These are phyloP conservation scores for Tragelaphus buxtoni DNA, from an alignment of 2,113 vertebrate species.

Conservation along the genomic window DNA sequence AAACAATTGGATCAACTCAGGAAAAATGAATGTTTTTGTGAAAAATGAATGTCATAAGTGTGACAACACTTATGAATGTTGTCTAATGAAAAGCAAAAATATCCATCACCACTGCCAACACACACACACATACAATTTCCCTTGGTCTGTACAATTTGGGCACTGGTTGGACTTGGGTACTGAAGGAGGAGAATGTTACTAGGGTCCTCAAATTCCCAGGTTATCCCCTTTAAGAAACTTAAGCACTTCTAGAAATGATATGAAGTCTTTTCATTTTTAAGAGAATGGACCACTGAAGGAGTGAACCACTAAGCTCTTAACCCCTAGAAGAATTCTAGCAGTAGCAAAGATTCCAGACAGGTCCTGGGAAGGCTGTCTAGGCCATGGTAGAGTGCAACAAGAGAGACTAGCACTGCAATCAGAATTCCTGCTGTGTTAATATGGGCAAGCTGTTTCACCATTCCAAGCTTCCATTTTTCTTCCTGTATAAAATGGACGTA, in stretches of 20 bases:
- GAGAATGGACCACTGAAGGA: not conserved
- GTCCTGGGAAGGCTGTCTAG: not conserved
- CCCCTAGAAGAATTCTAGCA: not conserved
- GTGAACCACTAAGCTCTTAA: not conserved
- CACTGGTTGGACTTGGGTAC: not conserved
- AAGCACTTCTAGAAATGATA: not conserved
- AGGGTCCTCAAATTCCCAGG: not conserved
- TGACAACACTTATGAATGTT: not conserved
- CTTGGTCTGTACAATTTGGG: not conserved
- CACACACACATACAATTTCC: not conserved
- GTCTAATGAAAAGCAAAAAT: constrained; percentile 11
- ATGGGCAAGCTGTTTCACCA: not conserved
- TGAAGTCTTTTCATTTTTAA: not conserved
- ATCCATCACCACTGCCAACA: not conserved
- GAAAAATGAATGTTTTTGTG: not conserved
- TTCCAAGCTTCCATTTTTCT: not conserved
- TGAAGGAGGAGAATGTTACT: not conserved
- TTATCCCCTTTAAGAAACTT: not conserved
- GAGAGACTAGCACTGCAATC: fast-evolving
- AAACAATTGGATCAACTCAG: not conserved
- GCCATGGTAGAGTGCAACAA: fast-evolving
- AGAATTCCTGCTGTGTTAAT: not conserved
- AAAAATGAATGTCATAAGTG: too few species aligned
- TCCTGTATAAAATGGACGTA: not conserved
- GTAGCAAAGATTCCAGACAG: not conserved